Evolutionary conservation across 2,888 invertebrate species (phyloP).

Genomic region (Parochlus steinenii): DNA sequence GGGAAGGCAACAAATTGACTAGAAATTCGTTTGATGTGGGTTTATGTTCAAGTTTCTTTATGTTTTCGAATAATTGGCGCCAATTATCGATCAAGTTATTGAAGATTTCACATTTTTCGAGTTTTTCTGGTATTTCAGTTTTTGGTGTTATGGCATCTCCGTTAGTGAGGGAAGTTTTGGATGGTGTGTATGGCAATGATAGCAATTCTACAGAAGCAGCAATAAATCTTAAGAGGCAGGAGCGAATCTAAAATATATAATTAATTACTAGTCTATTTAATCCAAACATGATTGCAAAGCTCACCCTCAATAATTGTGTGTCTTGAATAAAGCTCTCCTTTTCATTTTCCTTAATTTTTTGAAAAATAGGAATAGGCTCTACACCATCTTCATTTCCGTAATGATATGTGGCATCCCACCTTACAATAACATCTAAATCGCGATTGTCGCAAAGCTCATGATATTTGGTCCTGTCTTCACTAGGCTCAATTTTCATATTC

Average conservation of each 20-base stretch:
- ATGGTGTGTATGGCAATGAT: conserved; percentile 4
- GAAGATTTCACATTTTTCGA: background rate
- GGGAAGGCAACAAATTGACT: conserved; percentile 30
- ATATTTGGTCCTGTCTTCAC: conserved; percentile 42
- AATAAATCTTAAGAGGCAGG: conserved; percentile 24
- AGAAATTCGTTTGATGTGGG: conserved; percentile 26
- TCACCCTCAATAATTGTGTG: conserved; percentile 24
- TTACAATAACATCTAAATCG: conserved; percentile 52
- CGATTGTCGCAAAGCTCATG: conserved; percentile 53
- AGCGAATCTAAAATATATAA: conserved; percentile 24
- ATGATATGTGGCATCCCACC: conserved; percentile 46
- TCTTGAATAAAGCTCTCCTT: conserved; percentile 27
- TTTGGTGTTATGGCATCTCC: too few relatives aligned
- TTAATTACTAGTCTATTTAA: too few relatives aligned
- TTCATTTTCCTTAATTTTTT: conserved; percentile 21
- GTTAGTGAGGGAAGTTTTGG: background rate
- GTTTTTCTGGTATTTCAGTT: background rate
- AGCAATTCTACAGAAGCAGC: conserved; percentile 26
- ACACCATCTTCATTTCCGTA: conserved; percentile 21
- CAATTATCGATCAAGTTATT: conserved; percentile 16
- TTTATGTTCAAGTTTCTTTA: conserved; percentile 24
- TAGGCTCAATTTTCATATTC: conserved; percentile 40
- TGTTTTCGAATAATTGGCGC: conserved; percentile 23
- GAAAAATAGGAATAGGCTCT: background rate
- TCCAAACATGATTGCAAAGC: too few relatives aligned